Percentiles rank a stretch among this genome's conserved stretches.
Conservation (phyloP, 2,797 vertebrate genomes). For the Eurystomus glaucurus region DNA sequence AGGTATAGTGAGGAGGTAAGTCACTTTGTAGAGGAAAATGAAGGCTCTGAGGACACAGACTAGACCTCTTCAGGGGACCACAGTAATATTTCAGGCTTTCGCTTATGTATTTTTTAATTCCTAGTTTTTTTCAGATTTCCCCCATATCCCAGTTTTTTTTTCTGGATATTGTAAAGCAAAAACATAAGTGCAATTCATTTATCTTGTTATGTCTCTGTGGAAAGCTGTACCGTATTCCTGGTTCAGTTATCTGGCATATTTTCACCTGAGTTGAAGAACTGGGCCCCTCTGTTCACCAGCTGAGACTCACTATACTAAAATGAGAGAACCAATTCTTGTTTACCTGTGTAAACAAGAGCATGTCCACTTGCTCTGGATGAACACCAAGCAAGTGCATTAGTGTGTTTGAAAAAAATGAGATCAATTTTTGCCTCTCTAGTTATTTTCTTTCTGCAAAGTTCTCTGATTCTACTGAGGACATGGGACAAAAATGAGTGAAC, state of each 20-base stretch:
- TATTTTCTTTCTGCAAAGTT: neutral
- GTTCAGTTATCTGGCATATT: neutral
- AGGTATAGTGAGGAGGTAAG: neutral
- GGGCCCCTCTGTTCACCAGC: neutral
- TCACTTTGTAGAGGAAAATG: accelerated
- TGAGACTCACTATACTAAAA: neutral
- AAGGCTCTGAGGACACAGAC: neutral
- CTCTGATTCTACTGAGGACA: neutral
- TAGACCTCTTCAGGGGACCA: neutral
- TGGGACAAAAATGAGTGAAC: neutral
- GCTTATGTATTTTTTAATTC: neutral
- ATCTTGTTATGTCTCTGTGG: neutral
- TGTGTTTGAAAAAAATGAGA: neutral
- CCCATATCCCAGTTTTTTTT: neutral
- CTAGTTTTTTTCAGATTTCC: neutral
- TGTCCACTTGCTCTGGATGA: neutral
- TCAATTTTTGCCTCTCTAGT: neutral
- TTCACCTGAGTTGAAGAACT: neutral
- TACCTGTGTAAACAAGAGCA: neutral
- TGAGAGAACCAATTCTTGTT: neutral
- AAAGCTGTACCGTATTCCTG: neutral
- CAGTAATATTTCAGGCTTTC: neutral
- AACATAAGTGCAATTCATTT: neutral
- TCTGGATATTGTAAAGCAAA: neutral
- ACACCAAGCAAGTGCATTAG: neutral